Conservation (phyloP, 2,797 vertebrate species). For the Ibycter americanus region DNA sequence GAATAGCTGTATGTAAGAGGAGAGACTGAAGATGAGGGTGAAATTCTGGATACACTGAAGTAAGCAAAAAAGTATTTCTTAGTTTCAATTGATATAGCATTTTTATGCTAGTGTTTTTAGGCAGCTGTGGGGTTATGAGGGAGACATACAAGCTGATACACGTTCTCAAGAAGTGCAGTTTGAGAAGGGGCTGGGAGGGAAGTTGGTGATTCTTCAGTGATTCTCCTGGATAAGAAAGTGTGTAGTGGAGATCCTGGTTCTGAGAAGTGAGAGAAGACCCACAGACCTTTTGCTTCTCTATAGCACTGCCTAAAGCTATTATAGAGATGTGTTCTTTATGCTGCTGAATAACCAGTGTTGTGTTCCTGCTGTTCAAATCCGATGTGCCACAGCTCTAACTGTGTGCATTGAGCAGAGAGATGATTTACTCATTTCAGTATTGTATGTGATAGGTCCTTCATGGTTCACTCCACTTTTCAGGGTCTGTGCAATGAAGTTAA, state of each 20-base stretch:
- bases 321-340: background rate
- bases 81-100: background rate
- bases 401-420: background rate
- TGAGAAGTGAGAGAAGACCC: background rate
- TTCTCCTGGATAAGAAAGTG: background rate
- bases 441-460: background rate
- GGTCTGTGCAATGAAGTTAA: background rate
- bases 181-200: background rate
- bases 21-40: background rate
- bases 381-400: background rate
- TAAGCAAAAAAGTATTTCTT: background rate
- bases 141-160: background rate
- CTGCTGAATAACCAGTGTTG: background rate
- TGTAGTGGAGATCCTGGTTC: background rate
- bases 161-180: background rate
- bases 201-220: background rate
- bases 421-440: background rate
- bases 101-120: background rate
- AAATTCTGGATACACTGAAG: background rate
- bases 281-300: background rate
- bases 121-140: background rate
- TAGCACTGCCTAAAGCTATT: background rate
- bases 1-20: background rate
- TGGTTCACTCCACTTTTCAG: background rate
- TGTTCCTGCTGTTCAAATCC: background rate